Evolutionary conservation across 1,140 invertebrate species (phyloP), one percentile per base, ranked within the genome.

Genomic region (Zaprionus camerounensis): DNA sequence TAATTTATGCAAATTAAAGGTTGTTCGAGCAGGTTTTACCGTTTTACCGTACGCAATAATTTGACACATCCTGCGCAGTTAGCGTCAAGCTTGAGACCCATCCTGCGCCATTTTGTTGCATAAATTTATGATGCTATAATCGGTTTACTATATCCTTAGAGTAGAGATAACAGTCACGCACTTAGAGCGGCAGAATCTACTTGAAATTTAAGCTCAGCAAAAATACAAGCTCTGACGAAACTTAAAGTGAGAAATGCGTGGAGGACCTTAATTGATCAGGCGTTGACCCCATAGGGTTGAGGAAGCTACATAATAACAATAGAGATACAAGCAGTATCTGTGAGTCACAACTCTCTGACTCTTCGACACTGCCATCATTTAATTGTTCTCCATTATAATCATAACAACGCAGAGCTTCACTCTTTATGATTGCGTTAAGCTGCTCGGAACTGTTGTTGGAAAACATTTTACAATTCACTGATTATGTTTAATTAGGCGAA

Each of bases 1-100:
- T 80, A 82, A 82, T 76, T 82, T 77, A 80, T 86, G 80, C 62
- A 82, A 86, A 82, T 82, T 71, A 68, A 76, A 66, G 75, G 44
- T 34, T 51, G 62, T 57, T 63, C 49, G 41, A 69, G 44, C 62
- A 62, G 41, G 17, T 63, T 61, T 41, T 9, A 22, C 28, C 24
- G 31, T 63, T 61, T 41, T 9, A 22, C 28, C 22, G 34, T 24
- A 55, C 13, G 24, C 66, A 24, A 56, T 64, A 38, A 44, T 56
- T 64, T 76, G 65, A 79, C 68, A 76, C 76, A 68, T 38, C 66
- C 64, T 71, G 55, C 59, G 61, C 59, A 74, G 28, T 63, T 56
- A 62, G 31, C 34, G 24, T 20, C 28, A 46, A 55, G 13, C 44
- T 20, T 53, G 3, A 22, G 12, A 20, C 36, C 13, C 13, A 31